Conservation (phyloP, 2,113 vertebrate genomes). For the Sterrhoptilus dennistouni region DNA sequence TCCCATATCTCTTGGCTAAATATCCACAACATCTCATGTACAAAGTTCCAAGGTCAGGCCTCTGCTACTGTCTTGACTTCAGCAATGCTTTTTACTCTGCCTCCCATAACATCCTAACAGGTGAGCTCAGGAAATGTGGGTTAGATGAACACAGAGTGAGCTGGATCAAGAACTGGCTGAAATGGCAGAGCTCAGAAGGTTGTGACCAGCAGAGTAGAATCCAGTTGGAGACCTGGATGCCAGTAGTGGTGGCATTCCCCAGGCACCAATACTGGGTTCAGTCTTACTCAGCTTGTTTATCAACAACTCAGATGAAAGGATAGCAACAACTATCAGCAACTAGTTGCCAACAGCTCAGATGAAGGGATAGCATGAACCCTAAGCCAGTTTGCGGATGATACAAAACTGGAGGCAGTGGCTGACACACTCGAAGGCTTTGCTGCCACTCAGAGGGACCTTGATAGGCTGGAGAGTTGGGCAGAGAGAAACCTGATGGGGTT, state of each 20-base stretch:
- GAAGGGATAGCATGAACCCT: neutral
- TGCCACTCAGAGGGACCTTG: no score
- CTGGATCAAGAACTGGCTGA: neutral
- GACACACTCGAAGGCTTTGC: neutral
- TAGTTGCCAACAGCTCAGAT: no score
- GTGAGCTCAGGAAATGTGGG: neutral
- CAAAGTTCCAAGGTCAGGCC: neutral
- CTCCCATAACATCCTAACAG: fast-evolving
- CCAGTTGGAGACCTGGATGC: neutral
- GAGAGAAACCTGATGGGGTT: no score
- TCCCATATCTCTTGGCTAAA: neutral
- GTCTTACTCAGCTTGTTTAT: neutral
- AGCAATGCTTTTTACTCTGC: neutral
- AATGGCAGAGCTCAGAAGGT: neutral
- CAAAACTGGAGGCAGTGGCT: neutral
- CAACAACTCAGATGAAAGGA: neutral
- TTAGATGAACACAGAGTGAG: neutral
- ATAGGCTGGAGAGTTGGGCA: no score
- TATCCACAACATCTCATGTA: neutral
- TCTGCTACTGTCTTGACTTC: neutral
- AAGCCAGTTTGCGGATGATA: neutral
- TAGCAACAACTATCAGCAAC: no score
- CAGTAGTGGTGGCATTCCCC: neutral
- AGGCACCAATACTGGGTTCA: neutral
- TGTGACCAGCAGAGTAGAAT: neutral